Evolutionary conservation across 2,113 vertebrate species (phyloP).

Genomic region (Alces alces): DNA sequence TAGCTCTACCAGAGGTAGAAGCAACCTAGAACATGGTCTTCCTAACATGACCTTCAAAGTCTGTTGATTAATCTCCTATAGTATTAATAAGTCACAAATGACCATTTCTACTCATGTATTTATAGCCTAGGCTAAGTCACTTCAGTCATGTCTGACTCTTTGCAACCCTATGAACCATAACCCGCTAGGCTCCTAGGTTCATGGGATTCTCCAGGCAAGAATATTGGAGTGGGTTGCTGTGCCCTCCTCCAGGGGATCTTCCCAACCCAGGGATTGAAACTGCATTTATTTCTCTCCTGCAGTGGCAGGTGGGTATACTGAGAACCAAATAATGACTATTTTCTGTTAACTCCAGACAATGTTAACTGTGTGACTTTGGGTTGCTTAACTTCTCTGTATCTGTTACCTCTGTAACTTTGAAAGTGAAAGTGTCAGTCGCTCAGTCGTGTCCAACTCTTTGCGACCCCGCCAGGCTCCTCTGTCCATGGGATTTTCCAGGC

Average conservation of each 20-base stretch:
- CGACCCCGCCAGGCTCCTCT: background rate
- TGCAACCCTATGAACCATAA: background rate
- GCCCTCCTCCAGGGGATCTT: background rate
- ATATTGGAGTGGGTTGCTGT: background rate
- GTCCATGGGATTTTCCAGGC: background rate
- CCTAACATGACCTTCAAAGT: conserved; percentile 10
- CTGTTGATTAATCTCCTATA: background rate
- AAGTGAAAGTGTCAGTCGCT: background rate
- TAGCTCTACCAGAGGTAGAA: background rate
- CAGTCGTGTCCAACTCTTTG: background rate
- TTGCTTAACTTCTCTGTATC: background rate
- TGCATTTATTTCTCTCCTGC: background rate
- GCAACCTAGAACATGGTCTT: background rate
- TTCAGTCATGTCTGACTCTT: background rate
- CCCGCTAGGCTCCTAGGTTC: background rate
- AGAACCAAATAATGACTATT: conserved; percentile 11
- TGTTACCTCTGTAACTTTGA: background rate
- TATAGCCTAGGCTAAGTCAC: background rate
- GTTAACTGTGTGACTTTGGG: background rate
- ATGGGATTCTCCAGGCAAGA: background rate
- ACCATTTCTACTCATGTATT: background rate
- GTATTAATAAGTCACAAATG: background rate
- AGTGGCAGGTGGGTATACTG: background rate
- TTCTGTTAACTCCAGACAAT: conserved; percentile 1
- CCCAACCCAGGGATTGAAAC: background rate